A percentile compares a stretch with the other conserved stretches of the same genome.
phyloP scores from a whole-genome alignment of 1,140 invertebrate genomes.

The Brachionus plicatilis region DNA sequence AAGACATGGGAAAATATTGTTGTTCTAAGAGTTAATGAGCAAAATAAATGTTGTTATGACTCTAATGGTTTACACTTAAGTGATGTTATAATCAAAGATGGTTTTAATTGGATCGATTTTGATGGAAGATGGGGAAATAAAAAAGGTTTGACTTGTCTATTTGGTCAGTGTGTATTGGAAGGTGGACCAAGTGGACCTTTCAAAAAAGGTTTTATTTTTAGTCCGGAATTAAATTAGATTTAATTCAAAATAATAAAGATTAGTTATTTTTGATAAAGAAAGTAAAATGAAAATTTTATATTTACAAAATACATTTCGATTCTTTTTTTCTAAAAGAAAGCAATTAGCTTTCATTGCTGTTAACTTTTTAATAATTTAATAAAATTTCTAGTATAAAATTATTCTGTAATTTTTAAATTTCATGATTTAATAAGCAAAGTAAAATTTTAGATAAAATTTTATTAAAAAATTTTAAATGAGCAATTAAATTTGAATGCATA shows the following conservation, averaged over 20 bases:
- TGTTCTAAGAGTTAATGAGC: neutral
- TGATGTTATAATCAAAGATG: neutral
- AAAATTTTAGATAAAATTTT: too few relatives aligned
- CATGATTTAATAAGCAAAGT: too few relatives aligned
- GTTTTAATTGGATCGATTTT: constrained; percentile 26
- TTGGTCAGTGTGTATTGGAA: constrained; percentile 26
- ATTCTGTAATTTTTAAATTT: too few relatives aligned
- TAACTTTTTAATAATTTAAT: too few relatives aligned
- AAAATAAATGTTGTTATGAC: constrained; percentile 20
- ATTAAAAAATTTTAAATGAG: too few relatives aligned
- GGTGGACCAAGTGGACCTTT: constrained; percentile 27
- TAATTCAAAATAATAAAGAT: neutral
- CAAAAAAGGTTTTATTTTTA: constrained; percentile 26
- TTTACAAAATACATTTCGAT: too few relatives aligned
- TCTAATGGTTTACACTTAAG: neutral
- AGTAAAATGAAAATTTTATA: too few relatives aligned
- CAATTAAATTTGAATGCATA: too few relatives aligned
- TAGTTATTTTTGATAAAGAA: too few relatives aligned
- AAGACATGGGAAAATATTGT: constrained; percentile 11
- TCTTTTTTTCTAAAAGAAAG: too few relatives aligned
- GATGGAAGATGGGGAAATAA: neutral
- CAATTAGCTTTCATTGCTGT: too few relatives aligned
- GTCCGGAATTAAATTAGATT: neutral
- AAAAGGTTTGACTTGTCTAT: neutral
- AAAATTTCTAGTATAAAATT: too few relatives aligned